A percentile compares a stretch with the other conserved stretches of the same genome.
phyloP scores from a whole-genome alignment of 2,888 invertebrate species.

The Eutolmus rufibarbis region DNA sequence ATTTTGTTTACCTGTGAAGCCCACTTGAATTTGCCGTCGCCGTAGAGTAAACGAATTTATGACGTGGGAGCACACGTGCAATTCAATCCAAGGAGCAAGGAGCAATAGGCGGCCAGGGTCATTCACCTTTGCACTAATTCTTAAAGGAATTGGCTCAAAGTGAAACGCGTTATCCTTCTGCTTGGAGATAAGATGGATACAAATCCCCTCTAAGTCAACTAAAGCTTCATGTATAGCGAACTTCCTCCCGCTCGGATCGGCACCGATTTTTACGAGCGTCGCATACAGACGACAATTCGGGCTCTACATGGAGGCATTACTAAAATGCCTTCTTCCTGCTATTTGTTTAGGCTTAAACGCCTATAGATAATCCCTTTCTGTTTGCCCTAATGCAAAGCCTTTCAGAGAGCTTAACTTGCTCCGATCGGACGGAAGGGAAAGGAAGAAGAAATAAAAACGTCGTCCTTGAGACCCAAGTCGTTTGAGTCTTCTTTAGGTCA shows the following conservation, averaged over 20 bases:
- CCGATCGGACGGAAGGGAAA: not conserved
- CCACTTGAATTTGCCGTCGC: not conserved
- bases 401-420: slow-evolving; percentile 42
- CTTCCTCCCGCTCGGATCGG: slow-evolving; percentile 16
- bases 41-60: not conserved
- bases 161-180: slow-evolving; percentile 46
- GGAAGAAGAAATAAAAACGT: not conserved
- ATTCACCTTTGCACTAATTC: not conserved
- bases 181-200: slow-evolving; percentile 45
- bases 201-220: slow-evolving; percentile 46
- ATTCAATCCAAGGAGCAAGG: not conserved
- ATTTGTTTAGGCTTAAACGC: slow-evolving; percentile 46
- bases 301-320: not conserved
- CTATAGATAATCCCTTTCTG: slow-evolving; percentile 45
- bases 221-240: slow-evolving; percentile 43
- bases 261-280: not conserved
- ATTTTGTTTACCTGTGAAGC: not conserved
- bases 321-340: slow-evolving; percentile 42
- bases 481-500: slow-evolving; percentile 11
- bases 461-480: not conserved
- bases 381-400: slow-evolving; percentile 40
- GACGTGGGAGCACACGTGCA: not conserved
- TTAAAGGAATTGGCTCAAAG: slow-evolving; percentile 35
- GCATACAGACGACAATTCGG: not conserved
- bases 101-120: not conserved